Base-by-base conservation (phyloP, 2,797 vertebrate species). In the Rachycentron canadum region DNA sequence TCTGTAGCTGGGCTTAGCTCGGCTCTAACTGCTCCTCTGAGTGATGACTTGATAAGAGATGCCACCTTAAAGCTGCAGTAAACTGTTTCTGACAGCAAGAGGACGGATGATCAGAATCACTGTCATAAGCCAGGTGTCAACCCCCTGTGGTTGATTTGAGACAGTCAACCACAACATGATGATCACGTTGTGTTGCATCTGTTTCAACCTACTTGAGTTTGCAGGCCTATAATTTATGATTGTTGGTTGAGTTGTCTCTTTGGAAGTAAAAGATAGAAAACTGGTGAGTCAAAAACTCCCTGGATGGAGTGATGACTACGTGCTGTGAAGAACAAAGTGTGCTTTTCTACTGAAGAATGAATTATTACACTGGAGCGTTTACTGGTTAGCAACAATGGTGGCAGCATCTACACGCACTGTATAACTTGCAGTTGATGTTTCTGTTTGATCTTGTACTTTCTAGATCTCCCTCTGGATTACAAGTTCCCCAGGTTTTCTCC, bases 401-500 rank as follows among this genome's bases (percentile, higher is more conserved):
- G 19, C 19, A 10, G 47, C 19, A 16, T 32, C 64, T 69, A n/a
- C 45, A 49, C 47, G n/a, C 6, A 25, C 5, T 58, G n/a, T 8
- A 62, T 47, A 23, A 53, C 49, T 60, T 53, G 30, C 38, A 36
- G 9, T 4, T 84, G 38, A 81, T 50, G 58, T 38, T 47, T 12
- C 25, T 81, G 13, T 78, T 57, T 83, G 45, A 40, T 78, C 59
- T 63, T 11, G 4, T 40, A 74, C 52, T 69, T 76, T 76, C 55
- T 49, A 99, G 98, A 96, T 94, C 96, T 99, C 84, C 97, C 98
- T 12, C 91, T 99, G 95, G 97, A 98, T 94, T 97, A 96, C 89
- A 96, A 96, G 91, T 99, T 99, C 90, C 93, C 93, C 86, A 96
- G 95, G 88, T 99, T 99, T 92, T 98, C 96, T 82, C 89, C 95